Base-by-base conservation (phyloP, 2,888 invertebrate genomes). In the Lobophora halterata region DNA sequence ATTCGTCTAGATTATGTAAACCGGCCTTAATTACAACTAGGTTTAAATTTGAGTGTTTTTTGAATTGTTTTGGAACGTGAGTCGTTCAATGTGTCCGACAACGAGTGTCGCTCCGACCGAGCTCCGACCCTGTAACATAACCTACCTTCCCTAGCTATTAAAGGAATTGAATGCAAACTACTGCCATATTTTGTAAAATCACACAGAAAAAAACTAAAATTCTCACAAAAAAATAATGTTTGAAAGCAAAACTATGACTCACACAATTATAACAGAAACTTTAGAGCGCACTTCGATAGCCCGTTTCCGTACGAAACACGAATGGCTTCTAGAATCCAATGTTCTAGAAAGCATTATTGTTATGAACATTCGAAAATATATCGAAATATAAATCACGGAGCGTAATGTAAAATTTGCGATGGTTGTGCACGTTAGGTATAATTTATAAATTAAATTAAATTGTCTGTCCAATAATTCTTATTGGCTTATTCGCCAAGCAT, bases 351-450 rank as follows among this genome's bases (percentile, higher is more conserved):
- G 46, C 33, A 28, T 43, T 39, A 47, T 36, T 43, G 42, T 46
- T 46, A 46, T 35, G 49, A 34, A 20, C 30, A 36, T 50, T 41
- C 38, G 31, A 46, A 46, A 47, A 49, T 48, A 43, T 37, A 49
- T 34, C 37, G 37, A 41, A 21, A 38, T 43, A 46, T 41, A 53
- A 57, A 49, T 55, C 54, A 65, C 59, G 49, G 55, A 52, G 47
- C 52, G 62, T 58, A 65, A 56, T 65, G 65, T 70, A 71, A 71
- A 74, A 68, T 69, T 71, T 74, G 77, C 75, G 76, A 85, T 76
- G 86, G 86, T 87, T 87, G 86, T 87, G 86, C 86, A 85, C 83
- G 77, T 76, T 87, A 86, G 79, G 70, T 68, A 52, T 62, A 53
- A 73, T 75, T 71, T 75, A 68, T 70, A 58, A 71, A 41, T 30